Evolutionary conservation across 2,113 vertebrate species (phyloP).

Genomic region (Oplegnathus fasciatus): DNA sequence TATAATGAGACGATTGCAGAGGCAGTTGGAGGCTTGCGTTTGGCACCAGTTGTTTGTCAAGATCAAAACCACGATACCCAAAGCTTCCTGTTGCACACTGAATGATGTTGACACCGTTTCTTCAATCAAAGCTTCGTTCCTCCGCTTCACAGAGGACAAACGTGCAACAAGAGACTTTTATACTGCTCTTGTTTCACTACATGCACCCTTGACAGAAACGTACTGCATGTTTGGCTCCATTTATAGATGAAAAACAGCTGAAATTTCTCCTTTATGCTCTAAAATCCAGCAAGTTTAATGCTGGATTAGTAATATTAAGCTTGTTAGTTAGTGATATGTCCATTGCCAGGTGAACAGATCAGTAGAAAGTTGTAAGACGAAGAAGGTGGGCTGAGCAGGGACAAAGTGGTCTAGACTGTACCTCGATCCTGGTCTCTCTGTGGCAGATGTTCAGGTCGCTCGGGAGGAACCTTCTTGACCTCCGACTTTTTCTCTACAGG

Average conservation of each 20-base stretch:
- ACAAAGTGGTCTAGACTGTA: constrained; percentile 71
- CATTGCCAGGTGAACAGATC: constrained; percentile 3
- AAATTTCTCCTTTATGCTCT: background rate
- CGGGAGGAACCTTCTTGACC: constrained; percentile 93
- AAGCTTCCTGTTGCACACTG: constrained; percentile 36
- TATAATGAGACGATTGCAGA: background rate
- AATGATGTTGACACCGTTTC: background rate
- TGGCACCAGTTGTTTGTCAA: background rate
- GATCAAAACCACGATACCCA: constrained; percentile 8
- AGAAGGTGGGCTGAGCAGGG: background rate
- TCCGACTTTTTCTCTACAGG: constrained; percentile 92
- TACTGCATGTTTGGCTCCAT: background rate
- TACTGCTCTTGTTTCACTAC: background rate
- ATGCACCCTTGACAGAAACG: background rate
- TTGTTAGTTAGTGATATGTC: constrained; percentile 11
- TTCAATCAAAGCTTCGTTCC: constrained; percentile 22
- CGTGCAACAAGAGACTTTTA: background rate
- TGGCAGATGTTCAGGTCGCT: constrained; percentile 92
- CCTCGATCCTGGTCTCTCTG: constrained; percentile 94
- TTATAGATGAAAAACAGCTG: background rate
- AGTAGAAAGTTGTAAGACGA: background rate
- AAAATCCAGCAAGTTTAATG: background rate
- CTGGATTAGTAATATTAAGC: background rate
- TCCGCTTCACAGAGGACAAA: background rate
- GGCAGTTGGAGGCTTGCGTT: background rate